Evolutionary conservation across 2,888 invertebrate genomes (phyloP), one percentile per base, ranked within the genome.

Genomic region (Himalopsyche kuldschensis): DNA sequence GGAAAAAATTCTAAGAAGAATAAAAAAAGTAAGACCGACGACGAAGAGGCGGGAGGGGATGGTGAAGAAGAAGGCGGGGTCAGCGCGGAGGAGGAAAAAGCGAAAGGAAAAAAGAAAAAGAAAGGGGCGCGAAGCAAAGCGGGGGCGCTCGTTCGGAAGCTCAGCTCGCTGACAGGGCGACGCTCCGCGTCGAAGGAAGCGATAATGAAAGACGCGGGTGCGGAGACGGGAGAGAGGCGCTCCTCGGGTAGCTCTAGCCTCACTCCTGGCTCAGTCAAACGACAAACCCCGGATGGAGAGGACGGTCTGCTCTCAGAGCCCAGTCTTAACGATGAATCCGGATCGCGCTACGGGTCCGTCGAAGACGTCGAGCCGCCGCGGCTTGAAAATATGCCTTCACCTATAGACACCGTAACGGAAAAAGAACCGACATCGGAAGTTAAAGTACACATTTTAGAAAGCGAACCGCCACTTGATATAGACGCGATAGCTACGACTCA

Each of bases 1-100:
- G 91, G 90, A 89, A 91, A 91, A 91, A 91, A 91, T 88, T 55
- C 55, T 20, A 91, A 91, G 89, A 91, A 91, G 87, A 91, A 90
- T 87, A 92, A 91, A 88, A 92, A 91, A 88, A 17, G 88, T 88
- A 87, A 91, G 79, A 31, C 82, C 1, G 84, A 84, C 78, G 84
- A 81, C 55, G 82, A 82, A 30, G 82, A 82, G 17, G 76, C 78
- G 32, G 79, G 78, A 17, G n/a, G 48, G 11, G 84, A 82, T 27
- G 82, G 79, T n/a, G 84, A 84, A 79, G 78, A 78, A n/a, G 84
- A 82, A 47, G 84, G 81, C 11, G 83, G 63, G 20, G 20, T 81
- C 20, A 86, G 85, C 85, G 90, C 90, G 87, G 89, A 90, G 87
- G 91, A 91, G 87, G 90, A 90, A 85, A 78, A 80, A 46, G 90